These are phyloP conservation scores for Noctua janthina DNA, from an alignment of 2,888 invertebrate species.

Conservation along the genomic window DNA sequence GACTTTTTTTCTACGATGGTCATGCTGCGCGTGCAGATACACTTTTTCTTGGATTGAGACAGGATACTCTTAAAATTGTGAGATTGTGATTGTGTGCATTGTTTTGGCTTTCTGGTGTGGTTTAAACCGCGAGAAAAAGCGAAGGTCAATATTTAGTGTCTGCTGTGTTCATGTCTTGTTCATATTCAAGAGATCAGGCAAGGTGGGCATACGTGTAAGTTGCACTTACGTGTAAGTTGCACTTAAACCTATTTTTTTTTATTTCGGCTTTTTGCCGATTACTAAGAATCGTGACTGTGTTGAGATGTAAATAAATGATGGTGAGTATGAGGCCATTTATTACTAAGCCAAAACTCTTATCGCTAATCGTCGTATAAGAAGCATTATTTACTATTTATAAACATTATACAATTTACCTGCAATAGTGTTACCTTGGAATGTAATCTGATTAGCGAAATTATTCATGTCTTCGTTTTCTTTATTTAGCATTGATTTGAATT, in stretches of 20 bases:
- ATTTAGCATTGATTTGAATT: conserved; percentile 15
- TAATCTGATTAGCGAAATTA: conserved; percentile 29
- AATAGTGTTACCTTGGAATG: conserved; percentile 14
- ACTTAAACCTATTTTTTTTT: background rate
- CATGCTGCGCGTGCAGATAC: background rate
- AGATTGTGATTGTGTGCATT: background rate
- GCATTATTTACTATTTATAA: background rate
- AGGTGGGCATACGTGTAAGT: background rate
- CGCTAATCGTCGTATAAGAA: background rate
- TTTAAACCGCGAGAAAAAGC: too few species aligned
- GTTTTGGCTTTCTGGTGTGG: background rate
- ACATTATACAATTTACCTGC: background rate
- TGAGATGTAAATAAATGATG: background rate
- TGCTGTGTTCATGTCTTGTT: background rate
- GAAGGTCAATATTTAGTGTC: background rate
- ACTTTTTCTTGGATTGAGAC: too few species aligned
- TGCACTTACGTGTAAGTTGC: background rate
- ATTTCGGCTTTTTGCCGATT: background rate
- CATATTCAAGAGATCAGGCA: background rate
- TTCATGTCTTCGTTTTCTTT: conserved; percentile 43
- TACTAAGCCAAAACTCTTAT: background rate
- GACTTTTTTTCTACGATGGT: too few species aligned
- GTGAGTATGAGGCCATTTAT: background rate
- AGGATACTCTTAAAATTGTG: background rate
- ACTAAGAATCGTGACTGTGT: background rate